Percentiles rank a stretch among this genome's conserved stretches.
phyloP scores from a whole-genome alignment of 2,797 vertebrate species.

The Channallabes apus region DNA sequence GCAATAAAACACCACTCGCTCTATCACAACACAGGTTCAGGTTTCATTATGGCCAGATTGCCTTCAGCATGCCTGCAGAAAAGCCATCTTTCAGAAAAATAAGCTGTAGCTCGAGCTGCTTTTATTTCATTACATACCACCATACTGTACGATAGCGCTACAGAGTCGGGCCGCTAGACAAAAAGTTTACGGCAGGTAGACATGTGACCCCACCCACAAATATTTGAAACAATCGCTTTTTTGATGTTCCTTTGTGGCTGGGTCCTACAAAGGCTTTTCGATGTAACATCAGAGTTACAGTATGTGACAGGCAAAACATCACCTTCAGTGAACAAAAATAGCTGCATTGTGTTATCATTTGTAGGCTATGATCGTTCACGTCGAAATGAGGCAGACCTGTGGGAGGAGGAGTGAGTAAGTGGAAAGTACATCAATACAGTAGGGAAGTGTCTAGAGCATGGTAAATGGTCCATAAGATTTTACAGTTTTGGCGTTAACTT shows the following conservation, averaged over 20 bases:
- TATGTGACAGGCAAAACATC: neutral
- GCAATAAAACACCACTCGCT: slow-evolving; percentile 1
- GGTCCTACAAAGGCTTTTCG: neutral
- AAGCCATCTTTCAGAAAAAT: neutral
- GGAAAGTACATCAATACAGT: neutral
- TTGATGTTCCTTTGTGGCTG: neutral
- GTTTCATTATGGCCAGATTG: slow-evolving; percentile 2
- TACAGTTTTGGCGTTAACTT: no score
- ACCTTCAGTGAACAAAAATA: neutral
- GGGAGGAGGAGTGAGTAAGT: neutral
- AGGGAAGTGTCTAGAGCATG: no score
- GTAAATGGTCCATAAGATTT: no score
- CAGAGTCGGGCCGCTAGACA: neutral
- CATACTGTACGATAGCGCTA: neutral
- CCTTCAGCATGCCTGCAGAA: neutral
- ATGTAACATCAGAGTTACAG: neutral
- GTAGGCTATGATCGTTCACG: neutral
- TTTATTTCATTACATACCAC: neutral
- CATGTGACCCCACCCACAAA: neutral
- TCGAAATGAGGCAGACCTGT: neutral
- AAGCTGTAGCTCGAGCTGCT: neutral
- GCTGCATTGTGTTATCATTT: neutral
- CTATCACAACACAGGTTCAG: neutral
- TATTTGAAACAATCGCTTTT: neutral
- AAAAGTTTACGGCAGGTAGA: neutral